phyloP scores from a whole-genome alignment of 2,888 invertebrate species.

The Leucoptera coffeella region DNA sequence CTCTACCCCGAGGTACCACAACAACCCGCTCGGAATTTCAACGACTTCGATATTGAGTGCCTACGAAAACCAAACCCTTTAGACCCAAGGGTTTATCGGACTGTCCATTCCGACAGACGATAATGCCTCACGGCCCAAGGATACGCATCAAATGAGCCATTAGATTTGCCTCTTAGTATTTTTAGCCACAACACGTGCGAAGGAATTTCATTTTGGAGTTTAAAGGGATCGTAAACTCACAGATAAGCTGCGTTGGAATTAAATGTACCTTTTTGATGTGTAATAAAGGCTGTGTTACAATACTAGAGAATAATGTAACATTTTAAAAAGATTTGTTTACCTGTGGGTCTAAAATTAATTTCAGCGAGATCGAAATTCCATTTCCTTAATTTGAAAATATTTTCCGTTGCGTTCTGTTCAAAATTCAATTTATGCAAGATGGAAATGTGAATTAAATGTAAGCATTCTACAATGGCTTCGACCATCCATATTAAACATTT shows the following conservation, averaged over 20 bases:
- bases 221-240: conserved; percentile 1
- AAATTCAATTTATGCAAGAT: too few relatives aligned
- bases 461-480: too few relatives aligned
- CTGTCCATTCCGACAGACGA: conserved; percentile 38
- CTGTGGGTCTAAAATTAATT: too few relatives aligned
- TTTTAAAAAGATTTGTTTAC: too few relatives aligned
- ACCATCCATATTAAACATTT: too few relatives aligned
- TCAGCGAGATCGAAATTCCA: too few relatives aligned
- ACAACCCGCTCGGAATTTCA: conserved; percentile 44
- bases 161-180: conserved; percentile 17
- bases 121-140: conserved; percentile 26
- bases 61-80: conserved; percentile 40
- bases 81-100: conserved; percentile 32
- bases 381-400: too few relatives aligned
- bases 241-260: not conserved
- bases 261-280: too few relatives aligned
- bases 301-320: too few relatives aligned
- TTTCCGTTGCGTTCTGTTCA: too few relatives aligned
- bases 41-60: conserved; percentile 50
- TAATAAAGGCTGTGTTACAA: too few relatives aligned
- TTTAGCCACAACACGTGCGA: conserved; percentile 11
- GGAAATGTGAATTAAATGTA: too few relatives aligned
- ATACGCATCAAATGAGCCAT: conserved; percentile 27
- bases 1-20: conserved; percentile 26
- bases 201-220: conserved; percentile 18